phyloP scores from a whole-genome alignment of 2,797 vertebrate species.

The Hemitrygon akajei region DNA sequence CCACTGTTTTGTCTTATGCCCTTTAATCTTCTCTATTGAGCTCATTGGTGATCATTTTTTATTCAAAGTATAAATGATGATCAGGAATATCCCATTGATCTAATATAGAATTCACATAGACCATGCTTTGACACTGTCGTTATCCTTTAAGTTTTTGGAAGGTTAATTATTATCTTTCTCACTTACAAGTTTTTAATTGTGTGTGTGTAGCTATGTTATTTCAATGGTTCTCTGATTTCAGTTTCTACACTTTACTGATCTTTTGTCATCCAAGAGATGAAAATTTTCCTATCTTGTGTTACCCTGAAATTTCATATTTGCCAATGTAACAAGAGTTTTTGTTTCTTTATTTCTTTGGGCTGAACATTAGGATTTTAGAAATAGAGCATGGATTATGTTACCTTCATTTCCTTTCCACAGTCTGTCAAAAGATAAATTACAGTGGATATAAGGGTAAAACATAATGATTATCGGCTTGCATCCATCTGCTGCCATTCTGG shows the following conservation, averaged over 20 bases:
- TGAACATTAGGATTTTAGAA: background rate
- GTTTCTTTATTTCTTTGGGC: background rate
- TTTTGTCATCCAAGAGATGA: background rate
- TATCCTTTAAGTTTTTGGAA: background rate
- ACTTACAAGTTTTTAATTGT: background rate
- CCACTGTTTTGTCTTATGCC: background rate
- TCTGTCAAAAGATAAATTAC: background rate
- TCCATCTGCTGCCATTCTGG: background rate
- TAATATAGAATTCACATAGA: background rate
- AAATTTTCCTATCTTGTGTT: background rate
- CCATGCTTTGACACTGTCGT: background rate
- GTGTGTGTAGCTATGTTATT: background rate
- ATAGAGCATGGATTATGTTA: background rate
- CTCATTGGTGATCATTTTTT: background rate
- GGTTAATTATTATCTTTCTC: conserved; percentile 3
- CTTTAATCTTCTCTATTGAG: conserved; percentile 9
- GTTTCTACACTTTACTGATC: background rate
- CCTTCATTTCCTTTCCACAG: background rate
- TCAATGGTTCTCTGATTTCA: conserved; percentile 25
- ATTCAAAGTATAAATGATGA: background rate
- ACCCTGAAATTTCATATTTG: background rate
- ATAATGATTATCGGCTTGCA: background rate
- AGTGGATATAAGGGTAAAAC: too few species aligned
- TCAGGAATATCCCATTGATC: conserved; percentile 13
- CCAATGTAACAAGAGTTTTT: background rate